Percentiles rank a stretch among this genome's conserved stretches.
phyloP scores from a whole-genome alignment of 2,797 vertebrate genomes.

The Melanotaenia trifasciata region DNA sequence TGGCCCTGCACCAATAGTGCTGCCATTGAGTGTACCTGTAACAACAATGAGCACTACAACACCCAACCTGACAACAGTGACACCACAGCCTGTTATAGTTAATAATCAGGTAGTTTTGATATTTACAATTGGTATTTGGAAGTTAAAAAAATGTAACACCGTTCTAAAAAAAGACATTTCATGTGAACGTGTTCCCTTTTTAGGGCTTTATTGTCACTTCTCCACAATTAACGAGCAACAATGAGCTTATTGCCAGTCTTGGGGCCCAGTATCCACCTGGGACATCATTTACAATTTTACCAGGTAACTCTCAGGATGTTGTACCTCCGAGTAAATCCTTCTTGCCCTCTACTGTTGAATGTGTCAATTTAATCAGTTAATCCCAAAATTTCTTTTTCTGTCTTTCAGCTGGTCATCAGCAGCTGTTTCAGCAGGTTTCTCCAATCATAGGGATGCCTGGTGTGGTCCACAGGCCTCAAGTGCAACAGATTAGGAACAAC shows the following conservation, averaged over 20 bases:
- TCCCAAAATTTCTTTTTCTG: not conserved
- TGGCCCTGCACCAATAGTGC: slow-evolving; percentile 72
- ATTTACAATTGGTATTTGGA: not conserved
- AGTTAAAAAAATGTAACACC: not conserved
- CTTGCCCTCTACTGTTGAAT: not conserved
- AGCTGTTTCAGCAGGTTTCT: slow-evolving; percentile 65
- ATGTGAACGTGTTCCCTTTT: slow-evolving; percentile 18
- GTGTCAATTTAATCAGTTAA: slow-evolving; percentile 12
- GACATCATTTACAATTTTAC: slow-evolving; percentile 73
- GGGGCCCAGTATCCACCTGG: slow-evolving; percentile 69
- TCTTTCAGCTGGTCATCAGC: slow-evolving; percentile 70
- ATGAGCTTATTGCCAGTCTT: slow-evolving; percentile 69
- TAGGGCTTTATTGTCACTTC: slow-evolving; percentile 78
- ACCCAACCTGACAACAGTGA: slow-evolving; percentile 70
- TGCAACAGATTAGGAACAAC: slow-evolving; percentile 78
- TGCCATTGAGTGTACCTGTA: slow-evolving; percentile 77
- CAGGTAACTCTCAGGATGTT: slow-evolving; percentile 57
- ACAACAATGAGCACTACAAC: slow-evolving; percentile 46
- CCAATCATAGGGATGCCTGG: slow-evolving; percentile 55
- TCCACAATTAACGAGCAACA: slow-evolving; percentile 64
- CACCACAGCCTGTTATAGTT: slow-evolving; percentile 74
- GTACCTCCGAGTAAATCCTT: not conserved
- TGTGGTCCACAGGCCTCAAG: slow-evolving; percentile 74
- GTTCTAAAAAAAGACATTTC: not conserved
- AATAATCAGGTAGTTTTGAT: slow-evolving; percentile 74